phyloP scores from a whole-genome alignment of 2,888 invertebrate species.

The Schizotus pectinicornis region DNA sequence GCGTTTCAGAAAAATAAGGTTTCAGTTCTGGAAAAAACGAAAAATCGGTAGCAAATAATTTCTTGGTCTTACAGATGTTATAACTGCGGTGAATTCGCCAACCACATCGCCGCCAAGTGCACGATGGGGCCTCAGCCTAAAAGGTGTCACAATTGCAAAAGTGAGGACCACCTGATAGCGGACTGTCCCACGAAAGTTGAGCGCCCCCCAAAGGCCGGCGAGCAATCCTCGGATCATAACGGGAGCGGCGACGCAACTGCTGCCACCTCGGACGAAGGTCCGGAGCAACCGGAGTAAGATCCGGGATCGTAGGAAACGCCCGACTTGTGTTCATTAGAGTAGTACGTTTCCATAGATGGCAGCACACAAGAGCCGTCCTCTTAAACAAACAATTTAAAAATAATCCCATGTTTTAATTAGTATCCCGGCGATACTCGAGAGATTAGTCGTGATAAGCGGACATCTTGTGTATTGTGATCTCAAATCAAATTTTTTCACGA shows the following conservation, averaged over 20 bases:
- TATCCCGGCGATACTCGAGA: neutral
- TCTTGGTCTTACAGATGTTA: constrained; percentile 71
- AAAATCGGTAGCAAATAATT: neutral
- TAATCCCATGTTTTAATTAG: too few species aligned
- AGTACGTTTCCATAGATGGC: constrained; percentile 20
- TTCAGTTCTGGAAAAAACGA: too few species aligned
- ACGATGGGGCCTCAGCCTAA: constrained; percentile 88
- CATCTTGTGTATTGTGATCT: constrained; percentile 17
- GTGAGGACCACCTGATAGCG: constrained; percentile 86
- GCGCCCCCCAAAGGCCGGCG: constrained; percentile 8
- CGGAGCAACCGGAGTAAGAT: constrained; percentile 27
- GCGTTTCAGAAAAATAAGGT: constrained; percentile 86
- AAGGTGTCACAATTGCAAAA: constrained; percentile 89
- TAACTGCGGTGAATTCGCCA: constrained; percentile 92
- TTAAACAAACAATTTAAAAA: neutral
- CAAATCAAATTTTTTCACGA: constrained; percentile 9
- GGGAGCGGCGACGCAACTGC: constrained; percentile 40
- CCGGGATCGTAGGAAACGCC: constrained; percentile 28
- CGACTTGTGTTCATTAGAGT: constrained; percentile 35
- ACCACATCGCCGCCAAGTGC: constrained; percentile 92
- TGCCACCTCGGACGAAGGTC: constrained; percentile 34
- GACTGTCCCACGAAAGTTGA: constrained; percentile 71
- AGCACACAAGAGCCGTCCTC: constrained; percentile 9
- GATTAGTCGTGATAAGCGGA: neutral
- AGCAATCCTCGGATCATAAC: constrained; percentile 36